Evolutionary conservation across 2,113 vertebrate genomes (phyloP).

Genomic region (Cheilinus undulatus): DNA sequence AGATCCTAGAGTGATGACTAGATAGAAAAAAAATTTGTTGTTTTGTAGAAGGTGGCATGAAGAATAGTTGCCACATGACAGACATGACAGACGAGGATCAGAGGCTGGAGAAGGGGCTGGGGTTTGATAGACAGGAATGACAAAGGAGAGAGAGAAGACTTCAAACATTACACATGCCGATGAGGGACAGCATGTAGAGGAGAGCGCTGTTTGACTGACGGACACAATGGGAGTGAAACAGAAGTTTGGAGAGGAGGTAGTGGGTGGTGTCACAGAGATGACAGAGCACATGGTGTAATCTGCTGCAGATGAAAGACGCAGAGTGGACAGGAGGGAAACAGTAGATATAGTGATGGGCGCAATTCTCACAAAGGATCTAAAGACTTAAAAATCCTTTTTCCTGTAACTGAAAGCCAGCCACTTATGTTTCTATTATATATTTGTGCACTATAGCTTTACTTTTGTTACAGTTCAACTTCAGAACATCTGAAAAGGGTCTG

Average conservation of each 20-base stretch:
- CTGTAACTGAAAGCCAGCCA: too few species aligned
- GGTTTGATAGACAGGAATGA: slow-evolving; percentile 44
- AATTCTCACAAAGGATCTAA: background rate
- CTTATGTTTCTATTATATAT: too few species aligned
- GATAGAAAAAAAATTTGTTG: slow-evolving; percentile 38
- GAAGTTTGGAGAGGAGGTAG: slow-evolving; percentile 15
- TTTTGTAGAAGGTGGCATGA: slow-evolving; percentile 30
- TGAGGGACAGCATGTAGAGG: slow-evolving; percentile 37
- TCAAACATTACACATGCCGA: slow-evolving; percentile 57
- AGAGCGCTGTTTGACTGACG: slow-evolving; percentile 26
- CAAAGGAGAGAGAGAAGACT: slow-evolving; percentile 33
- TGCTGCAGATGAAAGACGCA: slow-evolving; percentile 29
- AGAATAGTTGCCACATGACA: slow-evolving; percentile 27
- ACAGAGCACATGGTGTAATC: slow-evolving; percentile 47
- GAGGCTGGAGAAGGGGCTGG: slow-evolving; percentile 19
- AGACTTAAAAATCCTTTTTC: background rate
- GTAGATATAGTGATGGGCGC: slow-evolving; percentile 1
- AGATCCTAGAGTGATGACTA: slow-evolving; percentile 20
- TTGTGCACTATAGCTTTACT: too few species aligned
- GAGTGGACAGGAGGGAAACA: slow-evolving; percentile 21
- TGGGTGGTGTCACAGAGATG: slow-evolving; percentile 40
- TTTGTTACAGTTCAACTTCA: too few species aligned
- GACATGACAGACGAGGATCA: slow-evolving; percentile 46
- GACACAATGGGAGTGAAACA: slow-evolving; percentile 33
- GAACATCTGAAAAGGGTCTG: too few species aligned